These are phyloP conservation scores for Emydoidea blandingii DNA, from an alignment of 2,797 vertebrate genomes.

Conservation along the genomic window DNA sequence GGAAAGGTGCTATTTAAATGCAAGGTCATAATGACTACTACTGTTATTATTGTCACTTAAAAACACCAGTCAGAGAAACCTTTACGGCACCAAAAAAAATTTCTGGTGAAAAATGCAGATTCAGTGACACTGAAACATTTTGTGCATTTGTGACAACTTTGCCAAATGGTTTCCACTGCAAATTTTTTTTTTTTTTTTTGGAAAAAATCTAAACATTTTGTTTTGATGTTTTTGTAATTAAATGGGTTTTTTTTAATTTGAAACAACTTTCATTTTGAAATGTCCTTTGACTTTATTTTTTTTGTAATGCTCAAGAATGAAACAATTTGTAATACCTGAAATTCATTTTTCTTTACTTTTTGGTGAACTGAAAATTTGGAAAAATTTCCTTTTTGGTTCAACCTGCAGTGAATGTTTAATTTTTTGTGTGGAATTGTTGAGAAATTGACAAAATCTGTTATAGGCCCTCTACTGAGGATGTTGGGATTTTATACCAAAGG, in stretches of 20 bases:
- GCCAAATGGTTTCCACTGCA: not conserved
- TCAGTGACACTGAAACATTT: not conserved
- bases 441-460: not conserved
- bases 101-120: not conserved
- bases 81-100: too few species aligned
- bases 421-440: not conserved
- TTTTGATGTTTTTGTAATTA: not conserved
- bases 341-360: not conserved
- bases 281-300: not conserved
- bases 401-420: not conserved
- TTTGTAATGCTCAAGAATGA: not conserved
- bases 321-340: not conserved
- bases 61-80: fast-evolving
- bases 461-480: not conserved
- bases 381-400: not conserved
- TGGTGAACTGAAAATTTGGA: not conserved
- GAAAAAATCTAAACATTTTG: not conserved
- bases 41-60: not conserved
- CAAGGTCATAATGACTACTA: not conserved
- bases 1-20: not conserved
- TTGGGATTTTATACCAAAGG: not conserved
- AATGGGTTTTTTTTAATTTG: not conserved
- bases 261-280: not conserved
- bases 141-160: not conserved
- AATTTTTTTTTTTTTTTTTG: not conserved